phyloP scores from a whole-genome alignment of 2,113 vertebrate genomes.

The Corythoichthys haematopterus region DNA sequence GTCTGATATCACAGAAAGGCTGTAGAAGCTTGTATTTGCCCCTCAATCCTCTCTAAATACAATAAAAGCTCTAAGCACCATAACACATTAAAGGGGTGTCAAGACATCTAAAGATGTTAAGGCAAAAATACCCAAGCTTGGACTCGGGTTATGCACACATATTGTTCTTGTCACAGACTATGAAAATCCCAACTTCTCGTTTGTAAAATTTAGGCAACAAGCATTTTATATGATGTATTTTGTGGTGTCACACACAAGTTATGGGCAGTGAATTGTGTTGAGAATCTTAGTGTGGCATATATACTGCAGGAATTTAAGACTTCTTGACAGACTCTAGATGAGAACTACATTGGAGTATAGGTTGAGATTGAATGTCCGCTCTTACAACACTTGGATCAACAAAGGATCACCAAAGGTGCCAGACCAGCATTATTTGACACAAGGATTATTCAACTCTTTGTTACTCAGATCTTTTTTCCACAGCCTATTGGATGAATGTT shows the following conservation, averaged over 20 bases:
- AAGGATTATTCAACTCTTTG: slow-evolving; percentile 29
- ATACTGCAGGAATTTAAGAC: slow-evolving; percentile 16
- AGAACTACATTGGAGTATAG: slow-evolving; percentile 13
- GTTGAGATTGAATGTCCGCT: slow-evolving; percentile 14
- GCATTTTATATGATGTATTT: slow-evolving; percentile 46
- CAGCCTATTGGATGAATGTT: slow-evolving; percentile 29
- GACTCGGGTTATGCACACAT: not conserved
- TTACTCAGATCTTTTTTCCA: slow-evolving; percentile 15
- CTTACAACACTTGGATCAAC: slow-evolving; percentile 16
- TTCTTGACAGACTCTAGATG: slow-evolving; percentile 27
- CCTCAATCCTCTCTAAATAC: slow-evolving; percentile 39
- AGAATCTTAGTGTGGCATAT: slow-evolving; percentile 17
- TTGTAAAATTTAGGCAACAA: slow-evolving; percentile 44
- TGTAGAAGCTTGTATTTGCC: slow-evolving; percentile 23
- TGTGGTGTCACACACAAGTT: slow-evolving; percentile 22
- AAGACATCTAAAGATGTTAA: slow-evolving; percentile 19
- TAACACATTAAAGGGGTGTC: slow-evolving; percentile 16
- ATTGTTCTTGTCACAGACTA: slow-evolving; percentile 1
- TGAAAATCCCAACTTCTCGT: slow-evolving; percentile 20
- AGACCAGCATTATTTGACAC: slow-evolving; percentile 38
- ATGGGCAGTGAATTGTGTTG: slow-evolving; percentile 17
- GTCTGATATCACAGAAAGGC: slow-evolving; percentile 35
- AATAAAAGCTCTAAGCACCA: slow-evolving; percentile 3
- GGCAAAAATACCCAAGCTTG: slow-evolving; percentile 9
- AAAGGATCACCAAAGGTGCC: slow-evolving; percentile 38